Evolutionary conservation across 2,797 vertebrate genomes (phyloP).

Genomic region (Xiphorhynchus erythropygius): DNA sequence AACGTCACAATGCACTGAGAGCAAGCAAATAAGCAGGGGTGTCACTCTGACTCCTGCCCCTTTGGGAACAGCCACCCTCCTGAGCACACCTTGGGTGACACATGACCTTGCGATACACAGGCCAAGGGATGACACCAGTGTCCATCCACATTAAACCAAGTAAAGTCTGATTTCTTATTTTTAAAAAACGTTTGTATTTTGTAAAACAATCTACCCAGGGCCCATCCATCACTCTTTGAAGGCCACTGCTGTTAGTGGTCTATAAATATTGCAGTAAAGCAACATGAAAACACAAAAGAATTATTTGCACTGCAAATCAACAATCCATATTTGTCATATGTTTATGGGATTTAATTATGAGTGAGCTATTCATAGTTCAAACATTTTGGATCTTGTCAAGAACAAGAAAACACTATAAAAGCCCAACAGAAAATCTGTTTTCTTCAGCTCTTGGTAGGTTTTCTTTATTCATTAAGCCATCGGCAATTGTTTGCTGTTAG

Average conservation of each 20-base stretch:
- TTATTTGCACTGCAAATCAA: not conserved
- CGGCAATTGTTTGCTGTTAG: not conserved
- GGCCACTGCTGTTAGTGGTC: not conserved
- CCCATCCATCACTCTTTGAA: not conserved
- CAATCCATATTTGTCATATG: not conserved
- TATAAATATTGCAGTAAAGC: not conserved
- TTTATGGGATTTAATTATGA: not conserved
- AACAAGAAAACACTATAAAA: not conserved
- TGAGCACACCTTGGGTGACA: not conserved
- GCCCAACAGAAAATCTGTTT: not conserved
- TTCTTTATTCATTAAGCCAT: not conserved
- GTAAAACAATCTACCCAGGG: not conserved
- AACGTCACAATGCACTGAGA: not conserved
- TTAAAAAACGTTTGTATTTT: rapidly evolving
- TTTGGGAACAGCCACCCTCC: not conserved
- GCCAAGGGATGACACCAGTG: not conserved
- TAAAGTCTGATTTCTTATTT: not conserved
- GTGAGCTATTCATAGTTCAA: not conserved
- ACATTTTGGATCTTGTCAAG: not conserved
- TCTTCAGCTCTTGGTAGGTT: not conserved
- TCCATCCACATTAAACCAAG: not conserved
- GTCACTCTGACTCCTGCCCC: not conserved
- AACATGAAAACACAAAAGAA: not conserved
- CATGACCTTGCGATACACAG: rapidly evolving
- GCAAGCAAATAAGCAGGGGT: not conserved